phyloP scores from a whole-genome alignment of 2,888 invertebrate species.

The Patella depressa region DNA sequence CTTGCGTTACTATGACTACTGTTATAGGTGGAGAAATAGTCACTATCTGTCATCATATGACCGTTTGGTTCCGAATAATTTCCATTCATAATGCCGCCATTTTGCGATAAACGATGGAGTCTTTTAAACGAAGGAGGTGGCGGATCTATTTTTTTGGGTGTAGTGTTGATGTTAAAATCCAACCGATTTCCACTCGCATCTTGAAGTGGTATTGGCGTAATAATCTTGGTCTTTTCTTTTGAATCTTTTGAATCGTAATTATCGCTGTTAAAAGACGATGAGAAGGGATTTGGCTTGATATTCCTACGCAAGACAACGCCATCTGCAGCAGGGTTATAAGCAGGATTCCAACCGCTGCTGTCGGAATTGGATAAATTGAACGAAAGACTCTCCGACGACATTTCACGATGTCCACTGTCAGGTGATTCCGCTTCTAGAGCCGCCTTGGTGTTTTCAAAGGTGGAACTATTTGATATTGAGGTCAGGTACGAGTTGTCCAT shows the following conservation, averaged over 20 bases:
- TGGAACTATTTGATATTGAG: constrained; percentile 38
- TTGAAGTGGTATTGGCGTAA: constrained; percentile 41
- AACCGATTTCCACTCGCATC: constrained; percentile 45
- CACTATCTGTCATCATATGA: constrained; percentile 50
- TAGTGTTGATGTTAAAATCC: constrained; percentile 42
- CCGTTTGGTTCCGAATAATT: constrained; percentile 42
- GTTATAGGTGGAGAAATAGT: constrained; percentile 55
- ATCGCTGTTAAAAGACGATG: constrained; percentile 35
- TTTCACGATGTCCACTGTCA: constrained; percentile 69
- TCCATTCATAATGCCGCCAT: constrained; percentile 33
- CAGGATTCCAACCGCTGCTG: constrained; percentile 48
- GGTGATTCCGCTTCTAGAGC: constrained; percentile 67
- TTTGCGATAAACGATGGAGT: not conserved
- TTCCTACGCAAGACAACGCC: not conserved
- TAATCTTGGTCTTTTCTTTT: constrained; percentile 42
- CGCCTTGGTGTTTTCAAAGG: constrained; percentile 55
- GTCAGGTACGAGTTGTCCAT: constrained; percentile 40
- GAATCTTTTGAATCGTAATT: constrained; percentile 38
- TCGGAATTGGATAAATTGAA: constrained; percentile 46
- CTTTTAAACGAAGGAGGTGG: constrained; percentile 41
- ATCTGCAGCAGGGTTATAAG: constrained; percentile 13
- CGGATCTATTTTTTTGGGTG: constrained; percentile 58
- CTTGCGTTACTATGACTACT: constrained; percentile 40
- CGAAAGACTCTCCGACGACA: constrained; percentile 65
- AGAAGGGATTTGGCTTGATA: constrained; percentile 11